Base-by-base conservation (phyloP, 2,797 vertebrate genomes). In the Chanos chanos region DNA sequence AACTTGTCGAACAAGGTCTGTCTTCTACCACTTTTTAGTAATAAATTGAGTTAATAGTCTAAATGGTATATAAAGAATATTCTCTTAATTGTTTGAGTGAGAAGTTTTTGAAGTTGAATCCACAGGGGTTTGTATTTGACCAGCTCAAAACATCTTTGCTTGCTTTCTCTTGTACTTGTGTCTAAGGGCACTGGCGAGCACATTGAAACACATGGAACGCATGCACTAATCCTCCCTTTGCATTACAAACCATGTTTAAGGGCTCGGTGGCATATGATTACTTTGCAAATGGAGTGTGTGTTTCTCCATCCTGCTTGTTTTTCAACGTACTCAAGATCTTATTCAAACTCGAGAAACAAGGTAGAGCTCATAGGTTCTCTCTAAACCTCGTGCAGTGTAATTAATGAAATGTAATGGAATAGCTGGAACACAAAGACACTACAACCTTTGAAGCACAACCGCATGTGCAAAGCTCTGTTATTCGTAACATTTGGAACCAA, bases 341-440 rank as follows among this genome's bases (percentile, higher is more conserved):
- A 55, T 54, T 55, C 47, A 37, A 43, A 33, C 9, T 4, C 48
- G 37, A 16, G 10, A 39, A 25, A 34, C 7, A 8, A 60, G 58
- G 40, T 27, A 27, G 19, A 34, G 22, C 33, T 22, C 48, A 37
- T 56, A 43, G 9, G 5, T 7, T 31, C 52, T 51, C 21, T 30
- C 45, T 70, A 54, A 59, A 47, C 51, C 51, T 48, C 31, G 22
- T 59, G 30, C 33, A 44, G 27, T 71, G 24, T 21, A 34, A 53
- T 55, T 61, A 64, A 62, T 51, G 22, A 41, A 52, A 44, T 77
- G 45, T 65, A 75, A 72, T 61, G 61, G 21, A 40, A 5, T 5
- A 5, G 36, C 36, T 39, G 9, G 24, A 49, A 44, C 27, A 54
- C 28, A 13, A 41, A 52, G 51, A 53, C 66, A 63, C 40, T 27